Evolutionary conservation across 2,113 vertebrate species (phyloP).

Genomic region (Glaucidium brasilianum): DNA sequence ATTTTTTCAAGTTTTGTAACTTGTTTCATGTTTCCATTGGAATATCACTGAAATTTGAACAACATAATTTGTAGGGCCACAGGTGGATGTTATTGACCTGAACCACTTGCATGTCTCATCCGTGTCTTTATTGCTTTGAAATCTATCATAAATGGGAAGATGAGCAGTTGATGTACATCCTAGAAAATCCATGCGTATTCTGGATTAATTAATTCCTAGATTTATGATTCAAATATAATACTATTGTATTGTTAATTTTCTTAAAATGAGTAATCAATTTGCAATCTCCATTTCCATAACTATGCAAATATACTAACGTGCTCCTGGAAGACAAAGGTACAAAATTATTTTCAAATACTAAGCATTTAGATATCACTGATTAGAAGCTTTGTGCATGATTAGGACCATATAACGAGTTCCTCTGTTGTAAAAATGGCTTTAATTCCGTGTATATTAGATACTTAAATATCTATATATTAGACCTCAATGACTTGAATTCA

Average conservation of each 20-base stretch:
- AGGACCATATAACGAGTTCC: not conserved
- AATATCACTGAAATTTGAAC: not conserved
- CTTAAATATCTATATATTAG: not conserved
- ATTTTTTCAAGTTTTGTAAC: not conserved
- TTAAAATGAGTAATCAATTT: not conserved
- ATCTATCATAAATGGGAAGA: not conserved
- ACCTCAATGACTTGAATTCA: not conserved
- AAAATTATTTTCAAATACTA: slow-evolving; percentile 3
- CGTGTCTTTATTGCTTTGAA: not conserved
- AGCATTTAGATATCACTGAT: not conserved
- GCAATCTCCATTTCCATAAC: not conserved
- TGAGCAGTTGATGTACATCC: not conserved
- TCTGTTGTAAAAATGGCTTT: not conserved
- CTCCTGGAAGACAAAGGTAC: not conserved
- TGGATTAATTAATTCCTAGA: not conserved
- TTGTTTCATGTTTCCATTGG: not conserved
- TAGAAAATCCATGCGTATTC: not conserved
- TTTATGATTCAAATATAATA: not conserved
- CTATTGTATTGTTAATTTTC: not conserved
- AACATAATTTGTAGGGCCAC: not conserved
- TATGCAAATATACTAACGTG: not conserved
- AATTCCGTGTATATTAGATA: not conserved
- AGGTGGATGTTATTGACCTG: not conserved
- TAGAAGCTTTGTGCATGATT: not conserved
- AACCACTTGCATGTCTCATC: not conserved